A percentile compares a stretch with the other conserved stretches of the same genome.
Conservation (phyloP, 1,140 invertebrate genomes). For the Megalopta genalis region DNA sequence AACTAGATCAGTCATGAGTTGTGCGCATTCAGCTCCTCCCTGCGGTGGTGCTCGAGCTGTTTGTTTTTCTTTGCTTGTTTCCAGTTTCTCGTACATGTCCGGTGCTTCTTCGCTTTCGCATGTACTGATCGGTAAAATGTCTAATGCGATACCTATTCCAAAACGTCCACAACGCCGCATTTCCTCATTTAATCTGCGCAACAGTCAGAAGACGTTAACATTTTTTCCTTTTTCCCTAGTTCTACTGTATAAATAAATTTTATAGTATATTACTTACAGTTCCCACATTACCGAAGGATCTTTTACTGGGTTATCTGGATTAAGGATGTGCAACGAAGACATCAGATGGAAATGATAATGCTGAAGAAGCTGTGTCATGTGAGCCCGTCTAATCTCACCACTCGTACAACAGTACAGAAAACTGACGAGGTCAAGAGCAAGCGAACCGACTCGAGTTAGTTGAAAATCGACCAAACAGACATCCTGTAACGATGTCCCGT, state of each 20-base stretch:
- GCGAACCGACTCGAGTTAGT: slow-evolving; percentile 84
- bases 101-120: slow-evolving; percentile 86
- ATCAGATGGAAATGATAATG: slow-evolving; percentile 82
- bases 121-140: slow-evolving; percentile 86
- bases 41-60: slow-evolving; percentile 68
- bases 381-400: slow-evolving; percentile 81
- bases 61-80: slow-evolving; percentile 61
- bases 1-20: slow-evolving; percentile 77
- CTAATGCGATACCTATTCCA: slow-evolving; percentile 84
- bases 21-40: slow-evolving; percentile 72
- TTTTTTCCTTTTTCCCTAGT: neutral
- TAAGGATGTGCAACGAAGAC: slow-evolving; percentile 78
- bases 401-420: slow-evolving; percentile 85
- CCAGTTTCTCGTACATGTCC: slow-evolving; percentile 83
- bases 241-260: neutral
- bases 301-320: slow-evolving; percentile 77
- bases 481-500: slow-evolving; percentile 74
- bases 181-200: slow-evolving; percentile 82
- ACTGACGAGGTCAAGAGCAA: slow-evolving; percentile 85
- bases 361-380: slow-evolving; percentile 82
- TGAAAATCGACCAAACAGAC: slow-evolving; percentile 87
- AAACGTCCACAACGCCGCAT: slow-evolving; percentile 84
- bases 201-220: neutral
- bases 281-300: slow-evolving; percentile 78
- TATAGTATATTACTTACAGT: slow-evolving; percentile 79